Evolutionary conservation across 2,113 vertebrate genomes (phyloP), one percentile per base, ranked within the genome.

Genomic region (Ailurus styani): DNA sequence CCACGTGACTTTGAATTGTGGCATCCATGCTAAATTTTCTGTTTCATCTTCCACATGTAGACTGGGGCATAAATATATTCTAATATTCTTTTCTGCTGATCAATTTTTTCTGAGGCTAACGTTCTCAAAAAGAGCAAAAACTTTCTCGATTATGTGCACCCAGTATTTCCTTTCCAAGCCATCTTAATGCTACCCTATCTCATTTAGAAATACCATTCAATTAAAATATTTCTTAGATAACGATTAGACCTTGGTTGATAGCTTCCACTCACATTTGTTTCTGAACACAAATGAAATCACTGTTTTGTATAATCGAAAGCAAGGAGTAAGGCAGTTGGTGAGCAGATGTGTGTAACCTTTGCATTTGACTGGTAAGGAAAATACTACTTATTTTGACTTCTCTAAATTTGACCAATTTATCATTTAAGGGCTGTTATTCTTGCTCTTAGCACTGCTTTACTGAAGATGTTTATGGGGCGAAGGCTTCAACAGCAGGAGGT

Each of bases 401-500:
- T 86, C 78, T 95, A 86, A 97, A 97, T 98, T 97, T 97, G 96
- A 97, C 96, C 98, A 96, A 98, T 99, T 98, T 98, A 98, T 99
- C 98, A 98, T 98, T 96, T 98, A 81, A 97, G 72, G 96, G 93
- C 86, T 98, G 94, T 98, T 98, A 89, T 97, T 96, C 97, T 98
- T 98, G 96, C 96, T 98, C 98, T 98, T 98, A 97, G 98, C 97
- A 96, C 95, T 96, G 98, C 97, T 96, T 98, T 98, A 97, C 98
- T 98, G 98, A 94, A 98, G 97, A 98, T 98, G 98, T 97, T 98
- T 97, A 98, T 98, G 98, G 98, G 97, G 98, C 98, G 98, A 98
- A 97, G 98, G 94, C 97, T 98, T 25, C 98, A 98, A 97, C 98
- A 98, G 98, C 97, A 97, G 98, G 98, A 98, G 98, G 95, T 97